Evolutionary conservation across 2,797 vertebrate genomes (phyloP), one percentile per base, ranked within the genome.

Genomic region (Myotis pilosus): DNA sequence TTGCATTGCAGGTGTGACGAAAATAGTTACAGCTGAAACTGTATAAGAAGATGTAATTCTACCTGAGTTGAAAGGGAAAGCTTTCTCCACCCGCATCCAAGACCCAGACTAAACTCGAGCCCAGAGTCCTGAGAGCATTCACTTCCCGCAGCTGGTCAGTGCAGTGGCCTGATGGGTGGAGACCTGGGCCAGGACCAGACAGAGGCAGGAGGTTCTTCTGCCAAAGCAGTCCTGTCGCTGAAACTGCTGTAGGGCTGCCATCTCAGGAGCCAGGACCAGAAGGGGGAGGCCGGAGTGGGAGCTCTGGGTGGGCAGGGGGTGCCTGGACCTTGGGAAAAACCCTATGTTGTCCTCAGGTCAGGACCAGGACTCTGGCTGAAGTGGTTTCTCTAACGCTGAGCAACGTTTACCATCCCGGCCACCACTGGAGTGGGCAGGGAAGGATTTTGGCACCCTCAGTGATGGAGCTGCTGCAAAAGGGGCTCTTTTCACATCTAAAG

Each of bases 1-100:
- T 25, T 60, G 33, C 68, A 44, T 9, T 47, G 8, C 44, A 60
- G 49, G 23, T 30, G 36, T 36, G n/a, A 72, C 60, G 28, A 44
- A 72, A 79, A 78, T 44, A 71, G 23, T 69, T 72, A 30, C 25
- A 16, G 15, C 22, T 23, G 5, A 66, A 60, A 57, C 1, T 41
- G 28, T 19, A 33, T 62, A 30, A 89, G 72, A 96, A 76, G 20
- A 76, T 5, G 10, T 16, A 62, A 89, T 81, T 89, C 22, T 25
- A 66, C 9, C n/a, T 10, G 38, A 80, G 91, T 93, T 91, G 87
- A 68, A 87, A 91, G 69, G 66, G 57, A 88, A 95, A 44, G 22
- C 1, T 79, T 92, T 89, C 53, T 80, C 71, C 53, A 68, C 15
- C 7, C 17, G 5, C 5, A 30, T 80, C 23, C 36, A 60, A 55